Conservation (phyloP, 1,140 invertebrate species). For the Magallana ariakensis region DNA sequence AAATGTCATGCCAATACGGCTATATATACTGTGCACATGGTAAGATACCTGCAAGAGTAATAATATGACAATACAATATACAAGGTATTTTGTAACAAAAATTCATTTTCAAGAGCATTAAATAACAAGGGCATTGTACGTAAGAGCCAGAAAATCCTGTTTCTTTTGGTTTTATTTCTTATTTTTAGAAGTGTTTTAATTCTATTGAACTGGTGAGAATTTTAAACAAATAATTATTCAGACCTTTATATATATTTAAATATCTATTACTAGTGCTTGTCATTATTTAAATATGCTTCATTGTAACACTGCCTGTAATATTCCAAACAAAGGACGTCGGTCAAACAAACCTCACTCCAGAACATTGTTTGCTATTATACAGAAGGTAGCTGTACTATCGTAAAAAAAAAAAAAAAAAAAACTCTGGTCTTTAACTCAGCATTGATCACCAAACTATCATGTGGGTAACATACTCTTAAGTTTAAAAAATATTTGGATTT, state of each 20-base stretch:
- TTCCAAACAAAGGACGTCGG: background rate
- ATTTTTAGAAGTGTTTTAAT: background rate
- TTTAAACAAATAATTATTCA: slow-evolving; percentile 26
- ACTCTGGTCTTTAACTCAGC: background rate
- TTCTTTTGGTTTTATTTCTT: too few species aligned
- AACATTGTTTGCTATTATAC: slow-evolving; percentile 2
- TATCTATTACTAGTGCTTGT: background rate
- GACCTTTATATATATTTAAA: background rate
- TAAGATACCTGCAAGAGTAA: too few species aligned
- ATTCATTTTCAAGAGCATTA: too few species aligned
- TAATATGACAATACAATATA: too few species aligned
- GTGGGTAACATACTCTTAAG: background rate
- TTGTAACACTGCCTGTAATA: background rate
- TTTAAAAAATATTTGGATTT: too few species aligned
- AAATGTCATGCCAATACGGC: too few species aligned
- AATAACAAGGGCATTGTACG: too few species aligned
- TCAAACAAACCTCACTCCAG: background rate
- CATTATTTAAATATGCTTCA: slow-evolving; percentile 20
- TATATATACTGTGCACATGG: too few species aligned
- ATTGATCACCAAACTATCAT: slow-evolving; percentile 11
- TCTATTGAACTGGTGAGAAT: background rate
- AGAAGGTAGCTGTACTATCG: background rate
- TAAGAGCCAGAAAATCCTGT: too few species aligned
- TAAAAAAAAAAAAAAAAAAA: background rate
- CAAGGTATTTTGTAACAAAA: too few species aligned